Percentiles rank a stretch among this genome's conserved stretches.
phyloP scores from a whole-genome alignment of 35 echinoderm and acorn worm genomes.

The Apostichopus parvimensis region DNA sequence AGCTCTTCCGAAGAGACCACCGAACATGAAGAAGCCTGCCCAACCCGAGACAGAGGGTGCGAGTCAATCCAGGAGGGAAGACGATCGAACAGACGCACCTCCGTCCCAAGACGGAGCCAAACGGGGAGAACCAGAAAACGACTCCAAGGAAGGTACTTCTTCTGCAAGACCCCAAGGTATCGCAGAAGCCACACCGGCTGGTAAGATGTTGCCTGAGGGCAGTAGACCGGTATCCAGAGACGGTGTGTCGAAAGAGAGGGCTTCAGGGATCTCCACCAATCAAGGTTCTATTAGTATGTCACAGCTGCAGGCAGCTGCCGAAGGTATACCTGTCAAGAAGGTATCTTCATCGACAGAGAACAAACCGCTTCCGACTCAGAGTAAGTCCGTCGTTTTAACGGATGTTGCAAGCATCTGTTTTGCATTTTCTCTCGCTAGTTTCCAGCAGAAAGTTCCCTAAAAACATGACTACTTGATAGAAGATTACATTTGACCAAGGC shows the following conservation, averaged over 20 bases:
- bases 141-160: neutral
- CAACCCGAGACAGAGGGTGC: neutral
- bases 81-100: neutral
- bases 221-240: neutral
- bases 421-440: too few species aligned
- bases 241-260: neutral
- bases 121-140: neutral
- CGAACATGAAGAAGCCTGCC: neutral
- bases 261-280: slow-evolving; percentile 54
- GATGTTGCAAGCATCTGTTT: too few species aligned
- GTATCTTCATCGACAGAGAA: slow-evolving; percentile 32
- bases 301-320: slow-evolving; percentile 84
- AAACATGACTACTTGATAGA: too few species aligned
- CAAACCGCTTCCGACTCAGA: slow-evolving; percentile 58
- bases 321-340: slow-evolving; percentile 78
- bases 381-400: slow-evolving; percentile 46
- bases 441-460: too few species aligned
- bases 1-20: neutral
- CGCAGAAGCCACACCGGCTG: neutral
- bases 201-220: neutral
- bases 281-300: slow-evolving; percentile 86
- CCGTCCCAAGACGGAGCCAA: neutral
- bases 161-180: neutral
- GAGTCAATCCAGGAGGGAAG: neutral
- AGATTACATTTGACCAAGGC: too few species aligned